Evolutionary conservation across 2,888 invertebrate genomes (phyloP), one percentile per base, ranked within the genome.

Genomic region (Odontothrips loti): DNA sequence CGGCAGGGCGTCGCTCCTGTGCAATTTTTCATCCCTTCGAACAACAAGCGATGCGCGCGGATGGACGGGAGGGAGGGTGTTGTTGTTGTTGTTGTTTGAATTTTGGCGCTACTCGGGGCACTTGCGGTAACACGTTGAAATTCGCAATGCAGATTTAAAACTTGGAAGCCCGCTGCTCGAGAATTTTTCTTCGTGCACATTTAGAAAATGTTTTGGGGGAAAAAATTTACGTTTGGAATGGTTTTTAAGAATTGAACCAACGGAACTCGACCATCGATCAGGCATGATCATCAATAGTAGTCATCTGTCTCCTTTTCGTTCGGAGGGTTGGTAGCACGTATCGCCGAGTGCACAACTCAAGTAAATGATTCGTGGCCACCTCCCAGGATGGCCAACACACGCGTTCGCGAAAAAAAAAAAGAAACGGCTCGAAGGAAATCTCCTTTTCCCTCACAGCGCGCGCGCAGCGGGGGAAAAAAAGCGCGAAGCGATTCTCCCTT

Each of bases 321-420:
- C 34, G 34, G 34, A 43, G 34, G 34, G 34, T 43, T 43, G 34
- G 34, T 43, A 43, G 34, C 34, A 6, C 34, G 34, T 6, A 43
- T 2, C 34, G 34, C 34, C 10, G 58, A 15, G n/a, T n/a, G n/a
- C 58, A 58, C 58, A 58, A 58, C 58, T 58, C 58, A 58, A 68
- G 68, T 68, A 68, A 68, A 68, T 68, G 68, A 68, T 68, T 68
- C 68, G 68, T 68, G 68, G 68, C 68, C 68, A 23, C 68, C 23
- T 23, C 68, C 68, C 68, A 43, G 34, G 34, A 43, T 43, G 6
- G 34, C 34, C 34, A 43, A 43, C 34, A 43, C 34, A 43, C 34
- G 6, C 34, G 34, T 43, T 43, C 34, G 34, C 34, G 6, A 43
- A 43, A 43, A 43, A 43, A 43, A 43, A 43, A 43, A n/a, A n/a